Evolutionary conservation across 2,888 invertebrate species (phyloP), one percentile per base, ranked within the genome.

Genomic region (Drosophila melanosoma): DNA sequence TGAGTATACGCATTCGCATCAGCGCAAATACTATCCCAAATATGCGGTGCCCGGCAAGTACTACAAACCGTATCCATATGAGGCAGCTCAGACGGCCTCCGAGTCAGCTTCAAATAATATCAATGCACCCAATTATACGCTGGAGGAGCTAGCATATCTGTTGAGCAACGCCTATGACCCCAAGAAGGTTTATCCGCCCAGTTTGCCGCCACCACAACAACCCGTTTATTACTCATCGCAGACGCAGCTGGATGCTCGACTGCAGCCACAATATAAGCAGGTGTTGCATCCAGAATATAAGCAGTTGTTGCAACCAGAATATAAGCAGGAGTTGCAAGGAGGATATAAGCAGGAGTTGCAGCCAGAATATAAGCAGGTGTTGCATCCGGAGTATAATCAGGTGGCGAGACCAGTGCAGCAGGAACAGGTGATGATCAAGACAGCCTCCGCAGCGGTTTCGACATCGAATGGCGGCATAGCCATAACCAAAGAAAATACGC

Each of bases 1-100:
- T 26, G 87, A 91, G 68, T 75, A 66, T n/a, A 87, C 81, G 0
- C 92, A 91, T 20, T 67, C 87, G 4, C 89, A 90, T 57, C 83
- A 89, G 35, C 78, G 89, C 15, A 82, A 84, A 64, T 85, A 81
- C 51, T 57, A 83, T 33, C 82, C 89, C 26, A 81, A 86, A 35
- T 78, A 84, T 33, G 62, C 58, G 4, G 59, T 53, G 23, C 59
- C 71, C n/a, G 15, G 48, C 1, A 61, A 72, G 20, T 49, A 3
- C 53, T 73, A 80, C 57, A 80, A 76, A 11, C 76, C 90, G 0
- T 88, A 83, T 59, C 86, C 89, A 1, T 5, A 51, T 23, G 67
- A 70, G 11, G 66, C 56, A 3, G 56, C 71, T 1, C 64, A 38
- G 15, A 67, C 74, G 20, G 69, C 68, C 1, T 59, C 79, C 2